Evolutionary conservation across 2,888 invertebrate genomes (phyloP), one percentile per base, ranked within the genome.

Genomic region (Drosophila neutralis): DNA sequence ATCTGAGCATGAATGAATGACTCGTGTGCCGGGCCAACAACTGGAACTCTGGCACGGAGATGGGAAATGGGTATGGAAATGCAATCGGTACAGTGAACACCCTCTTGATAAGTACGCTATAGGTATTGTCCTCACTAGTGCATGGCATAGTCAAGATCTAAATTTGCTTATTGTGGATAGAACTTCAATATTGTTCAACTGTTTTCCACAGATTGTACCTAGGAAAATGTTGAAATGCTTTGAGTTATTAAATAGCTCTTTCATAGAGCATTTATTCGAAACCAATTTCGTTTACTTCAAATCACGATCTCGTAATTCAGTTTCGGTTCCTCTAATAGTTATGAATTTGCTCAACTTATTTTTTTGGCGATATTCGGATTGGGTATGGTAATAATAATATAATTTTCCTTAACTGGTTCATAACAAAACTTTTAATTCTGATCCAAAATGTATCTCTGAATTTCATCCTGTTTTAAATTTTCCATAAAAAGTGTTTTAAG

Each of bases 1-100:
- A 84, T 87, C 73, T 82, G 71, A 82, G 85, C 73, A 73, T 76
- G 78, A 76, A 81, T 72, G 76, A 73, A 77, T 70, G 77, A 62
- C 77, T 80, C 57, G 74, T 80, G 63, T 58, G 79, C 76, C 70
- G 71, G 56, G 13, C 36, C n/a, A 56, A 36, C 63, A 64, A 65
- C 73, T 71, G 74, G 61, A 78, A 78, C 73, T 67, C 13, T 15
- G 35, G 29, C 40, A 62, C 31, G 18, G 58, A 53, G 24, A 24
- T 5, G 56, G 21, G 7, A 45, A 45, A 24, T 21, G 45, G 40
- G 33, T 36, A 61, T 56, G 31, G 29, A 38, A 29, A 31, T 13
- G 56, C 21, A 15, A 42, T 57, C 31, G 31, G 40, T 31, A 57
- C 57, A 42, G 57, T 57, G 11, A 15, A 2, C 57, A 21, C 31